Percentiles rank a stretch among this genome's conserved stretches.
phyloP scores from a whole-genome alignment of 1,140 invertebrate genomes.

The Orchestia grillus region DNA sequence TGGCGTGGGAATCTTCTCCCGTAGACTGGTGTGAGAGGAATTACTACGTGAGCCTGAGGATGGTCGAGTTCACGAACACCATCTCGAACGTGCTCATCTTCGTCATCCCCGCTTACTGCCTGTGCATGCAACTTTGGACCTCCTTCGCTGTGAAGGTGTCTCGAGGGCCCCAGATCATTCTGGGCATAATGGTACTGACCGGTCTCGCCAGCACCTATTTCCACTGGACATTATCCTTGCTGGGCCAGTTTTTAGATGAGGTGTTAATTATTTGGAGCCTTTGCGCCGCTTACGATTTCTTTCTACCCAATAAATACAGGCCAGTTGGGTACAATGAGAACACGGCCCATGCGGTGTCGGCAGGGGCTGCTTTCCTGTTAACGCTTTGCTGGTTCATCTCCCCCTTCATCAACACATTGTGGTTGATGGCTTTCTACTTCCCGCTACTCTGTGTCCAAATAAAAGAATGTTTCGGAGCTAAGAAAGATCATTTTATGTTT shows the following conservation, averaged over 20 bases:
- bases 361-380: background rate
- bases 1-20: slow-evolving; percentile 82
- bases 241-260: slow-evolving; percentile 85
- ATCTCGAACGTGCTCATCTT: slow-evolving; percentile 85
- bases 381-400: background rate
- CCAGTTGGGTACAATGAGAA: slow-evolving; percentile 72
- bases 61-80: slow-evolving; percentile 88
- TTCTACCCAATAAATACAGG: slow-evolving; percentile 74
- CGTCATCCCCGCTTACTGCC: slow-evolving; percentile 81
- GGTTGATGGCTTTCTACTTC: background rate
- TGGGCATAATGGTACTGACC: slow-evolving; percentile 78
- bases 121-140: slow-evolving; percentile 79
- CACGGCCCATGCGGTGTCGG: background rate
- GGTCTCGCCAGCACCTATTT: slow-evolving; percentile 86
- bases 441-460: background rate
- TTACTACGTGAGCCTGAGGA: slow-evolving; percentile 81
- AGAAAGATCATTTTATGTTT: background rate
- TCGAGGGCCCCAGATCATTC: slow-evolving; percentile 82
- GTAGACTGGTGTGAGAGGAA: slow-evolving; percentile 89
- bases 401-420: background rate
- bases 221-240: slow-evolving; percentile 84
- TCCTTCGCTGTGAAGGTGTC: slow-evolving; percentile 80
- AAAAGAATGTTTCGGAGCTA: background rate
- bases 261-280: slow-evolving; percentile 85
- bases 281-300: slow-evolving; percentile 73